Percentiles rank a stretch among this genome's conserved stretches.
Conservation (phyloP, 2,113 vertebrate species). For the Ictidomys tridecemlineatus region DNA sequence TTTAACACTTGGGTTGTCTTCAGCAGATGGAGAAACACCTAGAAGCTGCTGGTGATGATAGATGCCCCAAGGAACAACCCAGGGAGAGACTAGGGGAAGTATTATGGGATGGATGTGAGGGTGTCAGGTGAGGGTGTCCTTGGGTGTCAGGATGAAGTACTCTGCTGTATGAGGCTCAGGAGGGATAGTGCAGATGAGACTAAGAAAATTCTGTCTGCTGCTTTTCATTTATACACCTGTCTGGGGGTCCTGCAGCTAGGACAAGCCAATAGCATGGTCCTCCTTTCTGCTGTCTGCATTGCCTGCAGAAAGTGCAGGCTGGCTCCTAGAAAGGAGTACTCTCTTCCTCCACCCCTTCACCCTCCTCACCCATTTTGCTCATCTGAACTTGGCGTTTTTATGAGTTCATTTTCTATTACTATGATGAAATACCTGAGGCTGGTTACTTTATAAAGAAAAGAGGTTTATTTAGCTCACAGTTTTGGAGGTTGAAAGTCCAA, state of each 20-base stretch:
- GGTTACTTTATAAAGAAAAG: not conserved
- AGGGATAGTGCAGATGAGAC: not conserved
- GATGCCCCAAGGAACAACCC: not conserved
- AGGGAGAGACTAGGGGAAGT: not conserved
- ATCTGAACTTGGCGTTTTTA: not conserved
- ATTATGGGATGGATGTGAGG: fast-evolving
- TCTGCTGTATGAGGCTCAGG: not conserved
- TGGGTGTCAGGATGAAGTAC: not conserved
- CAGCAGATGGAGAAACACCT: not conserved
- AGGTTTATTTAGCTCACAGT: not conserved
- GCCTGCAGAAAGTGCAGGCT: not conserved
- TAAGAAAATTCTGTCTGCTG: not conserved
- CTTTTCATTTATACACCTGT: not conserved
- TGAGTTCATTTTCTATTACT: not conserved
- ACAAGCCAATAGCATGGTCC: not conserved
- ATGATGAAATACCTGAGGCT: not conserved
- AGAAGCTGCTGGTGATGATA: not conserved
- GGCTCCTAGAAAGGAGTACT: not conserved
- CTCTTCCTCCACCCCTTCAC: not conserved
- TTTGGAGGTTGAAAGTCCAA: not conserved
- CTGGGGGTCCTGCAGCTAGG: not conserved
- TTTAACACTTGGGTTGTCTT: fast-evolving
- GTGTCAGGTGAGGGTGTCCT: too few species aligned
- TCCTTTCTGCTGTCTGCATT: not conserved
- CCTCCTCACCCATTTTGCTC: too few species aligned